phyloP scores from a whole-genome alignment of 1,140 invertebrate genomes.

The Eufriesea mexicana region DNA sequence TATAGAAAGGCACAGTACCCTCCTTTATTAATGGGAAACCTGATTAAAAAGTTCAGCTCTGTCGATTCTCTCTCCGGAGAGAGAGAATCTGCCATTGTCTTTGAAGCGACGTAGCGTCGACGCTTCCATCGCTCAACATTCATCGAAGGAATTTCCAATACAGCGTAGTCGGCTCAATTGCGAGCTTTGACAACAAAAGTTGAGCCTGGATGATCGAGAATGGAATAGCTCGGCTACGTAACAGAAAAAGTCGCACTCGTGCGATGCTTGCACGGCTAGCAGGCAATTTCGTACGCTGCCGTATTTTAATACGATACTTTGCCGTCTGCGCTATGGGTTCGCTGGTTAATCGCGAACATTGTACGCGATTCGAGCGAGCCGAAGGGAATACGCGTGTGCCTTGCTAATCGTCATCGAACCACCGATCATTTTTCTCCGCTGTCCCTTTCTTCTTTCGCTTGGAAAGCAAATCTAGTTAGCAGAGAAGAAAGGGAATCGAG shows the following conservation, averaged over 20 bases:
- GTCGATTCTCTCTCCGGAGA: constrained; percentile 7
- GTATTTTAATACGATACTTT: not conserved
- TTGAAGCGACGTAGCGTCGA: constrained; percentile 41
- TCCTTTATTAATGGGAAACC: constrained; percentile 40
- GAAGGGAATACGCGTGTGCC: not conserved
- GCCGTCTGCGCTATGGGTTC: not conserved
- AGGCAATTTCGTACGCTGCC: not conserved
- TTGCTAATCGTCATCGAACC: not conserved
- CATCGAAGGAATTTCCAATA: constrained; percentile 61
- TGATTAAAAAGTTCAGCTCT: constrained; percentile 52
- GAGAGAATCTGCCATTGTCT: constrained; percentile 57
- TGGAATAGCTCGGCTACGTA: constrained; percentile 19
- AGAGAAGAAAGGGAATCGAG: not conserved
- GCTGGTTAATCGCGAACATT: not conserved
- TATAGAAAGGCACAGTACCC: constrained; percentile 27
- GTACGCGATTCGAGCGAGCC: not conserved
- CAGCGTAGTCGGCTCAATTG: constrained; percentile 53
- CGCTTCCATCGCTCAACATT: constrained; percentile 47
- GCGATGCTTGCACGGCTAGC: not conserved
- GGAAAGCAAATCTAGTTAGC: not conserved
- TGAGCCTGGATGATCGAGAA: constrained; percentile 45
- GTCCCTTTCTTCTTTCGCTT: no score
- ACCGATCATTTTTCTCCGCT: not conserved
- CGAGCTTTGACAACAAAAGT: constrained; percentile 58
- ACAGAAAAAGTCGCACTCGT: not conserved